Evolutionary conservation across 1,140 invertebrate genomes (phyloP).

Genomic region (Drosophila bifasciata): DNA sequence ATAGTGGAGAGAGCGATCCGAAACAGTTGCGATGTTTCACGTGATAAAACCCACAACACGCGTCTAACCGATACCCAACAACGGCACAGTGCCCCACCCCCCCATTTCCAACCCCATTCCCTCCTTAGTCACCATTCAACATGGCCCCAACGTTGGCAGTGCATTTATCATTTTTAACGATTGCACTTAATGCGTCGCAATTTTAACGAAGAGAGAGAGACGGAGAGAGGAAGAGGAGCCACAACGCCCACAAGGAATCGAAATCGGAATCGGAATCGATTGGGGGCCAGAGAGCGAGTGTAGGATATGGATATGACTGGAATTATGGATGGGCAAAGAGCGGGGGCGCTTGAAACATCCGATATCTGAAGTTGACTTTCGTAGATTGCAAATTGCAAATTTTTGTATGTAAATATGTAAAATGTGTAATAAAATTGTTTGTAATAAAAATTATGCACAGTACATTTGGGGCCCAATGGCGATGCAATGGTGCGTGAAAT

Average conservation of each 20-base stretch:
- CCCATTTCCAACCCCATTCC: no score
- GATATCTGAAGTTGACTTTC: background rate
- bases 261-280: constrained; percentile 34
- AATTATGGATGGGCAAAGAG: background rate
- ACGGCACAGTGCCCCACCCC: no score
- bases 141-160: constrained; percentile 1
- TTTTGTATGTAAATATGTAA: constrained; percentile 21
- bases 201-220: constrained; percentile 8
- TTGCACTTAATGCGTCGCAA: constrained; percentile 63
- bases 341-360: background rate
- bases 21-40: background rate
- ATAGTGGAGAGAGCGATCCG: background rate
- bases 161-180: constrained; percentile 76
- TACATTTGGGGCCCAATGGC: constrained; percentile 68
- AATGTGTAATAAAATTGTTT: constrained; percentile 69
- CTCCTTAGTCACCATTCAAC: background rate
- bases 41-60: constrained; percentile 10
- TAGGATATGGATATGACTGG: constrained; percentile 24
- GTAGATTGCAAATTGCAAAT: constrained; percentile 37
- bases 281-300: constrained; percentile 5
- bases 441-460: constrained; percentile 80
- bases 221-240: no score
- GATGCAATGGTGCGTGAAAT: constrained; percentile 69
- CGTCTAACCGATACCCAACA: background rate
- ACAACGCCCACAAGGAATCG: constrained; percentile 28